Conservation (phyloP, 2,888 invertebrate species). For the Lumbricus terrestris region DNA sequence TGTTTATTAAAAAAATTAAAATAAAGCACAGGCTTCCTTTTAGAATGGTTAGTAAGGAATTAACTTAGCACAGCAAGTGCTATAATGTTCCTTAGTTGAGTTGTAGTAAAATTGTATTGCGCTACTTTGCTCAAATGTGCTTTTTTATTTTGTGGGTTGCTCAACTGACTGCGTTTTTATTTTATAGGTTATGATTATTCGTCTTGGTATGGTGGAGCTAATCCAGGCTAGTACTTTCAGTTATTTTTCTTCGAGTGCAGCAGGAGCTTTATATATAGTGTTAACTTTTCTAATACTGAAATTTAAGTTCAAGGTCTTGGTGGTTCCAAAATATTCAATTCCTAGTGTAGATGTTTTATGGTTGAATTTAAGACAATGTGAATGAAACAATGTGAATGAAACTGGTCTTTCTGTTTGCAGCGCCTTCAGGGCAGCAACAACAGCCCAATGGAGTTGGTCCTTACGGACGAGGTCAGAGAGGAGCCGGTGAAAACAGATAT, state of each 20-base stretch:
- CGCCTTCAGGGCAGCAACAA: background rate
- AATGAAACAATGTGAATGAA: background rate
- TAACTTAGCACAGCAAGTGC: background rate
- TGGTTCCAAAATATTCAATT: background rate
- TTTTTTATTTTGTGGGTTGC: background rate
- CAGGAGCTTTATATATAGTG: background rate
- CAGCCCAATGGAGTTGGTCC: slow-evolving; percentile 13
- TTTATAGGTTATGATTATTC: slow-evolving; percentile 16
- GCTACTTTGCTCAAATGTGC: background rate
- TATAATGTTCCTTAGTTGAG: background rate
- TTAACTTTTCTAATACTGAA: background rate
- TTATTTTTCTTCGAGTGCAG: background rate
- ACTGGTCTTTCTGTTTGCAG: background rate
- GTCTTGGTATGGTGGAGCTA: slow-evolving; percentile 9
- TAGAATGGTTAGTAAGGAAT: background rate
- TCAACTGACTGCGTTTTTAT: background rate
- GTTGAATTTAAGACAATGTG: background rate
- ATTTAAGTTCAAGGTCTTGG: background rate
- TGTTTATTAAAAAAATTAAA: background rate
- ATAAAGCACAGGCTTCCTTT: background rate
- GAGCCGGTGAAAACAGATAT: slow-evolving; percentile 14
- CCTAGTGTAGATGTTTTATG: background rate
- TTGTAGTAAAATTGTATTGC: background rate
- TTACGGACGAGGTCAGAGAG: background rate
- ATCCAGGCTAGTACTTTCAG: slow-evolving; percentile 6